These are phyloP conservation scores for Noctua janthe DNA, from an alignment of 2,888 invertebrate genomes.

Conservation along the genomic window DNA sequence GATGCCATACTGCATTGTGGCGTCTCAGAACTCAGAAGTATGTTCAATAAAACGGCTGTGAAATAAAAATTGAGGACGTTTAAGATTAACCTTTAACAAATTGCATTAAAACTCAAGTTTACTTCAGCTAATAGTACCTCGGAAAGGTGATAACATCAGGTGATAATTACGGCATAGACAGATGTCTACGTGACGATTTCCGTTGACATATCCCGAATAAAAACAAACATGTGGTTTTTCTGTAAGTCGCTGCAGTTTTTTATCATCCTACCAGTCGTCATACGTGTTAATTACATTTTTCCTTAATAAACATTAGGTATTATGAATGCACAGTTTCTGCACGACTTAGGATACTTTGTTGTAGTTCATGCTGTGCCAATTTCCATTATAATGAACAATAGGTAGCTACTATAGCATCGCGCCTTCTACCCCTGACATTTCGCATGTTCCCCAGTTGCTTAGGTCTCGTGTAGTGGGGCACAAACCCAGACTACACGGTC, in stretches of 20 bases:
- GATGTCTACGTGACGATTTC: conserved; percentile 52
- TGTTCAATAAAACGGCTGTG: conserved; percentile 1
- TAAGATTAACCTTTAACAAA: not conserved
- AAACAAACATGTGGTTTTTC: conserved; percentile 50
- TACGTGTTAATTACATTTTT: conserved; percentile 59
- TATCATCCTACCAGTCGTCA: conserved; percentile 31
- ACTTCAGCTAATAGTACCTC: not conserved
- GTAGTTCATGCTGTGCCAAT: not conserved
- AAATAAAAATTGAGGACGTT: conserved; percentile 19
- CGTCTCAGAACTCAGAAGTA: conserved; percentile 28
- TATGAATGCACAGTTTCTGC: conserved; percentile 35
- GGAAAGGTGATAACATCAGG: conserved; percentile 38
- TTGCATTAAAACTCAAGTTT: conserved; percentile 7
- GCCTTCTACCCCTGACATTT: not conserved
- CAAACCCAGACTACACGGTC: not conserved
- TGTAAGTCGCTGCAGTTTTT: conserved; percentile 35
- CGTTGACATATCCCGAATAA: conserved; percentile 48
- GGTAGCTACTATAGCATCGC: not conserved
- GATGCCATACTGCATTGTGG: conserved; percentile 26
- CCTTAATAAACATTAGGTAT: conserved; percentile 53
- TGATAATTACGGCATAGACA: conserved; percentile 41
- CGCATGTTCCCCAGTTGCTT: not conserved
- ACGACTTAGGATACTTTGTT: conserved; percentile 1
- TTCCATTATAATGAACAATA: not conserved
- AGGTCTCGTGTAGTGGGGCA: not conserved